These are phyloP conservation scores for Cossypha niveicapilla DNA, from an alignment of 2,797 vertebrate species.

Conservation along the genomic window DNA sequence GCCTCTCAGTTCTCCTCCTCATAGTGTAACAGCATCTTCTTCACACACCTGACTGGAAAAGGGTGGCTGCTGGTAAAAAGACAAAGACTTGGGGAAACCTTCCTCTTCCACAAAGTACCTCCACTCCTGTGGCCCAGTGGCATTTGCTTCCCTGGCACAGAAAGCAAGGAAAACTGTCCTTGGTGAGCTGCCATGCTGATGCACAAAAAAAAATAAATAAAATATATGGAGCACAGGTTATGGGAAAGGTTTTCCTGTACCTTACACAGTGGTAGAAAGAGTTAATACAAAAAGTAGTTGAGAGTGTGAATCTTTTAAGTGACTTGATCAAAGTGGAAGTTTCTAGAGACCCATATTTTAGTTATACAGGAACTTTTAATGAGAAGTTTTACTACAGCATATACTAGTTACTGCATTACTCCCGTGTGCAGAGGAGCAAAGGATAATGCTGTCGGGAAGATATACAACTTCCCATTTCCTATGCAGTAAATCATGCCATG, in stretches of 20 bases:
- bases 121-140: fast-evolving
- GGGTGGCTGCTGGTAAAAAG: fast-evolving
- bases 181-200: fast-evolving
- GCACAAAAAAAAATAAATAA: not conserved
- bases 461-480: not conserved
- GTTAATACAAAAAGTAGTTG: not conserved
- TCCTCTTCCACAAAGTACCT: not conserved
- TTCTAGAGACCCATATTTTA: not conserved
- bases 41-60: not conserved
- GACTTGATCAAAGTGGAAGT: not conserved
- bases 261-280: not conserved
- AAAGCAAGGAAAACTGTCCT: not conserved
- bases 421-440: not conserved
- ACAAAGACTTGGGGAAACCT: not conserved
- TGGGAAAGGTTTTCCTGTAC: not conserved
- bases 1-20: not conserved
- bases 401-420: not conserved
- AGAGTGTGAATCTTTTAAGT: not conserved
- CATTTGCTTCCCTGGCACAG: not conserved
- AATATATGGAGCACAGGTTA: not conserved
- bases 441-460: not conserved
- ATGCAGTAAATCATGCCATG: not conserved
- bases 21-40: fast-evolving
- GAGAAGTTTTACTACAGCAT: not conserved
- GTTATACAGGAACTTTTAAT: not conserved